phyloP scores from a whole-genome alignment of 1,140 invertebrate species.

The Anthonomus grandis region DNA sequence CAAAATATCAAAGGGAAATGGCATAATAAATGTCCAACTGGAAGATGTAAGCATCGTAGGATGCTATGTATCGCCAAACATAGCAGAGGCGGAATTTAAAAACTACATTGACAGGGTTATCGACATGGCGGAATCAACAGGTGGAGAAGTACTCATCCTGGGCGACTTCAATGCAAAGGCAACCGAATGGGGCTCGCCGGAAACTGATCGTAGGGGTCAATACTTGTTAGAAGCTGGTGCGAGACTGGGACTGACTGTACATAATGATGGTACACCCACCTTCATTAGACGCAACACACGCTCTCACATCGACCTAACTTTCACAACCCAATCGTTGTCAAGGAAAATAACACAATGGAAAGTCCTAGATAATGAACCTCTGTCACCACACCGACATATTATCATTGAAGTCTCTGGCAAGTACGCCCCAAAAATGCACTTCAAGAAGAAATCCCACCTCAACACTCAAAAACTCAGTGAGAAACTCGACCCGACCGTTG shows the following conservation, averaged over 20 bases:
- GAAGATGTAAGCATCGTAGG: background rate
- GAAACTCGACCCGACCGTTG: background rate
- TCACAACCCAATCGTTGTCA: background rate
- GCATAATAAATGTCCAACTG: background rate
- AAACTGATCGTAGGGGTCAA: conserved; percentile 2
- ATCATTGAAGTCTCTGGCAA: background rate
- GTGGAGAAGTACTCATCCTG: background rate
- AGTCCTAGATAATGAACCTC: background rate
- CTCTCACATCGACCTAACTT: conserved; percentile 1
- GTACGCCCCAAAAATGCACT: too few relatives aligned
- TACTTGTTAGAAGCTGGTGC: conserved; percentile 2
- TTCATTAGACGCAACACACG: background rate
- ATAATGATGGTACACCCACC: background rate
- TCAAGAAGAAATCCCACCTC: background rate
- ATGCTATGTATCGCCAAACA: conserved; percentile 9
- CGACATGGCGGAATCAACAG: background rate
- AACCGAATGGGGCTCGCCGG: conserved; percentile 2
- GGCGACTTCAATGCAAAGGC: conserved; percentile 17
- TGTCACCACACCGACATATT: conserved; percentile 5
- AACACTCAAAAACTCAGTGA: background rate
- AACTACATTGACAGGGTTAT: background rate
- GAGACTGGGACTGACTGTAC: background rate
- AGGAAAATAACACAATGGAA: background rate
- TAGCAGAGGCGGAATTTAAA: background rate
- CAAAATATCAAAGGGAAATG: background rate